A percentile compares a stretch with the other conserved stretches of the same genome.
These are phyloP conservation scores for Drosophila cardini DNA, from an alignment of 1,140 invertebrate species.

Conservation along the genomic window DNA sequence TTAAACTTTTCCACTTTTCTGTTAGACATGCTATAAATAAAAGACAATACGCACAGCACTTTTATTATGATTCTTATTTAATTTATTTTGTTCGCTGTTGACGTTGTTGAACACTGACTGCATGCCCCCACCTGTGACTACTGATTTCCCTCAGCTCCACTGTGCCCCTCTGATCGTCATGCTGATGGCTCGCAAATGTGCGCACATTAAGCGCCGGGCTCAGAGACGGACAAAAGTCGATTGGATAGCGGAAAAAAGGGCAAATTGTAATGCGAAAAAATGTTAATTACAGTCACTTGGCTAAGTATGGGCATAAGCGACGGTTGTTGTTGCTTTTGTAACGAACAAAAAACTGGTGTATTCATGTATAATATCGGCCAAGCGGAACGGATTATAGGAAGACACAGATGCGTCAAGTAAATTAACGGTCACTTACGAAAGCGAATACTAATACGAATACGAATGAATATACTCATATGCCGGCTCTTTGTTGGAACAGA, in stretches of 20 bases:
- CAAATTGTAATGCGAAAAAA: slow-evolving; percentile 81
- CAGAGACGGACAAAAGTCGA: slow-evolving; percentile 25
- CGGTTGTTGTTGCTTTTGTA: slow-evolving; percentile 54
- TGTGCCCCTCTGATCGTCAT: background rate
- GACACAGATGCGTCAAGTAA: slow-evolving; percentile 53
- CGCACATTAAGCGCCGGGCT: slow-evolving; percentile 69
- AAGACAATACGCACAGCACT: slow-evolving; percentile 46
- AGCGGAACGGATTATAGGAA: slow-evolving; percentile 76
- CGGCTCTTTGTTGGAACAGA: slow-evolving; percentile 52
- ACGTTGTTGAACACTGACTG: slow-evolving; percentile 17
- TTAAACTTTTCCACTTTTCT: slow-evolving; percentile 32
- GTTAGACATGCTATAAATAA: slow-evolving; percentile 59
- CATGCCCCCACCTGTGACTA: slow-evolving; percentile 22
- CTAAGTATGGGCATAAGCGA: slow-evolving; percentile 19
- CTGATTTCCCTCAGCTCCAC: background rate
- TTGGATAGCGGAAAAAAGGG: slow-evolving; percentile 63
- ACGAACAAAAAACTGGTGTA: slow-evolving; percentile 67
- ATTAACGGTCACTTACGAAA: slow-evolving; percentile 71
- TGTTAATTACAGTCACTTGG: slow-evolving; percentile 75
- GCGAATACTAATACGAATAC: slow-evolving; percentile 22
- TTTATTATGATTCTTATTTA: slow-evolving; percentile 46
- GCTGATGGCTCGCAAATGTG: slow-evolving; percentile 60
- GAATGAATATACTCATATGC: slow-evolving; percentile 18
- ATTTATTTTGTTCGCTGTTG: slow-evolving; percentile 16
- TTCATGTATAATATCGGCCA: slow-evolving; percentile 73